These are phyloP conservation scores for Pseudolaguvia tuberculata DNA, from an alignment of 2,113 vertebrate species.

Conservation along the genomic window DNA sequence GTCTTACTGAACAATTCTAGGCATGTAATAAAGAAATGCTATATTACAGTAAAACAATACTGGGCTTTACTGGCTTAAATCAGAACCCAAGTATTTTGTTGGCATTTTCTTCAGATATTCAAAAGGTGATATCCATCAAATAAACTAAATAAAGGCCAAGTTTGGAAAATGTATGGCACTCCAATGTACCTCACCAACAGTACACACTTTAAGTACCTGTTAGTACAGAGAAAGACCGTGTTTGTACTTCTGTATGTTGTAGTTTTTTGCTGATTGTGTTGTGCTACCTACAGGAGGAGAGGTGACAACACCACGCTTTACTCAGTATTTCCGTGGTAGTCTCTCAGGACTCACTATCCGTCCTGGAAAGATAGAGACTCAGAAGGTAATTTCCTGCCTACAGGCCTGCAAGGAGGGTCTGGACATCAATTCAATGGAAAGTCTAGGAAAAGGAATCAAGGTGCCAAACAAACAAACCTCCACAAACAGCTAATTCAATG, in stretches of 20 bases:
- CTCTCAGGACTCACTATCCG: slow-evolving; percentile 80
- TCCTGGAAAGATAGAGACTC: slow-evolving; percentile 83
- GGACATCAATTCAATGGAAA: slow-evolving; percentile 84
- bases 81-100: slow-evolving; percentile 7
- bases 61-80: slow-evolving; percentile 3
- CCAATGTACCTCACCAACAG: neutral
- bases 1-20: neutral
- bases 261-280: neutral
- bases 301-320: slow-evolving; percentile 77
- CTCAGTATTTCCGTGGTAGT: slow-evolving; percentile 82
- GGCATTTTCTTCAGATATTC: slow-evolving; percentile 27
- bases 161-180: neutral
- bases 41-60: neutral
- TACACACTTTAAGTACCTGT: neutral
- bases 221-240: neutral
- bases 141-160: slow-evolving; percentile 26
- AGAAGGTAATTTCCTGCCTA: slow-evolving; percentile 84
- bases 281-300: slow-evolving; percentile 71
- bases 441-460: slow-evolving; percentile 82
- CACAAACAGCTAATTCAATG: slow-evolving; percentile 2
- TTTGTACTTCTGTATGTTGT: neutral
- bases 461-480: slow-evolving; percentile 53
- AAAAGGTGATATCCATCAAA: slow-evolving; percentile 48
- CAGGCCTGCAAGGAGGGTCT: slow-evolving; percentile 86
- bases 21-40: neutral